These are phyloP conservation scores for Diaperis boleti DNA, from an alignment of 2,888 invertebrate species.

Conservation along the genomic window DNA sequence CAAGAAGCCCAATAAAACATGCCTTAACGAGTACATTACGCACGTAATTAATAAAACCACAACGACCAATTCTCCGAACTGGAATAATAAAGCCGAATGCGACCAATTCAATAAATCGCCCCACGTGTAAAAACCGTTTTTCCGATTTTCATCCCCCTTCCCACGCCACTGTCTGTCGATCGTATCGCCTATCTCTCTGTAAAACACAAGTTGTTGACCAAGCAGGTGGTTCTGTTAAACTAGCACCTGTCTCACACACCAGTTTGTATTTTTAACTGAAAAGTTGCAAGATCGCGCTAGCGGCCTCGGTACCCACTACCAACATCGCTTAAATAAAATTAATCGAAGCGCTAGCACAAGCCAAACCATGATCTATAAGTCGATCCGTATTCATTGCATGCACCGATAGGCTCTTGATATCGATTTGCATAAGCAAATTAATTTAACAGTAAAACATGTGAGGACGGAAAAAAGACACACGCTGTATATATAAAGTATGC, in stretches of 20 bases:
- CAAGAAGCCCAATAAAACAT: slow-evolving; percentile 30
- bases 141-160: neutral
- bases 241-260: slow-evolving; percentile 61
- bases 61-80: slow-evolving; percentile 17
- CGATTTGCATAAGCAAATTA: slow-evolving; percentile 39
- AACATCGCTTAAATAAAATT: slow-evolving; percentile 15
- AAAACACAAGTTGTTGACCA: slow-evolving; percentile 44
- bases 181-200: slow-evolving; percentile 26
- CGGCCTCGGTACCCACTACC: slow-evolving; percentile 33
- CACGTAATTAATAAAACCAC: slow-evolving; percentile 36
- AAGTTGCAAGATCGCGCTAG: slow-evolving; percentile 54
- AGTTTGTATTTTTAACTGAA: slow-evolving; percentile 60
- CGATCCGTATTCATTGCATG: slow-evolving; percentile 36
- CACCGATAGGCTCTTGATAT: too few relatives aligned
- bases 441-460: slow-evolving; percentile 35
- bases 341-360: slow-evolving; percentile 27
- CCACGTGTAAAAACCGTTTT: neutral
- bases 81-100: slow-evolving; percentile 31
- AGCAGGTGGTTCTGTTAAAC: slow-evolving; percentile 51
- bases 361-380: slow-evolving; percentile 34
- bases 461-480: slow-evolving; percentile 6
- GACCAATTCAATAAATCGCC: slow-evolving; percentile 31
- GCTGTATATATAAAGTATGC: neutral
- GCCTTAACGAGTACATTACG: slow-evolving; percentile 34
- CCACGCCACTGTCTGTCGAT: slow-evolving; percentile 5